Base-by-base conservation (phyloP, 2,113 vertebrate genomes). In the Tragelaphus scriptus region DNA sequence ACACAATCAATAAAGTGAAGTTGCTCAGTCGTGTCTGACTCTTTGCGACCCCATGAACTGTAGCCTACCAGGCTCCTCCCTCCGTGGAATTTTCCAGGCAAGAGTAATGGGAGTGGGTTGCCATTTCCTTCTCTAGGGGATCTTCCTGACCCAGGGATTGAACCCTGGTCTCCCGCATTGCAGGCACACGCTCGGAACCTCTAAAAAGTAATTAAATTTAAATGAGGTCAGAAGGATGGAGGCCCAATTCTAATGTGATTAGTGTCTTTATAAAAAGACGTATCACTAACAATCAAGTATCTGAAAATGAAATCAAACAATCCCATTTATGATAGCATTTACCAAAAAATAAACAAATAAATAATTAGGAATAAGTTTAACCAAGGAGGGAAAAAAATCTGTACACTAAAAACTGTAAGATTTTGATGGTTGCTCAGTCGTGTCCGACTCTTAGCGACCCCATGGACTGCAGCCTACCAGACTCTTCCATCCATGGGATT, bases 341-440 rank as follows among this genome's bases (percentile, higher is more conserved):
- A 47, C 44, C 14, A 85, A 63, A 81, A 87, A 5, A 21, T 71
- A 65, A 65, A 16, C 30, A 30, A 58, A 77, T 77, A 89, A 91
- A 91, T 85, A 65, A 55, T 47, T 56, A 58, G 23, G 40, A 87
- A 56, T 81, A 95, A 58, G 51, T 40, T 87, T 40, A 87, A 91
- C 30, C 36, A 58, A 85, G 7, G 40, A 47, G 21, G 23, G 58
- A 40, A 58, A 89, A 53, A 89, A 36, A 21, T 82, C 49, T 68
- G 5, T 36, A 58, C 23, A 58, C 21, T 49, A 40, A 49, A 40
- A 71, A 58, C 40, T 36, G 26, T 71, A 28, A 68, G 23, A 82
- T 36, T 94, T n/a, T 88, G 30, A 82, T 68, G 36, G 21, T 58
- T 10, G 8, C 56, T 58, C 56, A 58, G 56, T 58, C 1, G 0